Evolutionary conservation across 2,888 invertebrate genomes (phyloP).

Genomic region (Eristalinus sepulchralis): DNA sequence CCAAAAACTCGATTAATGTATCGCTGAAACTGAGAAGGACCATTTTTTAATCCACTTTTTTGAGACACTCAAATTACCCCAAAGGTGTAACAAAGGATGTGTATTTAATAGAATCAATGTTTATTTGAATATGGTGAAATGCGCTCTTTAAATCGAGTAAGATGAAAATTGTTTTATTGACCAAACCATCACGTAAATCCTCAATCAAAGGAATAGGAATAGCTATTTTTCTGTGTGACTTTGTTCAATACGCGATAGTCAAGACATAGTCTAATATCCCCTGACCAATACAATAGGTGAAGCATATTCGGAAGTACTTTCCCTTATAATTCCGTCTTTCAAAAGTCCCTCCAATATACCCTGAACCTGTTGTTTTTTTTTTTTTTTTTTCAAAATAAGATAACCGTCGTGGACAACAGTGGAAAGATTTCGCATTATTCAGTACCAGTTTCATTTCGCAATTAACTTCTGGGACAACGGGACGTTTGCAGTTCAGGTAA

Average conservation of each 20-base stretch:
- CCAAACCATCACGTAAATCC: constrained; percentile 41
- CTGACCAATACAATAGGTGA: constrained; percentile 46
- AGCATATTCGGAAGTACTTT: constrained; percentile 47
- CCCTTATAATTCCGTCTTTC: constrained; percentile 24
- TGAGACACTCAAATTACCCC: not conserved
- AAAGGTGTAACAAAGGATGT: not conserved
- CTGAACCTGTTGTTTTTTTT: constrained; percentile 5
- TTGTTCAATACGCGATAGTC: not conserved
- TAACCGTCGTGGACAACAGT: constrained; percentile 3
- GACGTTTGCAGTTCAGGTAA: constrained; percentile 46
- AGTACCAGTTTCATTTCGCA: constrained; percentile 51
- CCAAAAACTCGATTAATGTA: not conserved
- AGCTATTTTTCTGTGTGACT: constrained; percentile 43
- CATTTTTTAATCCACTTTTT: not conserved
- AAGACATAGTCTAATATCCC: constrained; percentile 34
- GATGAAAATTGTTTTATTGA: constrained; percentile 33
- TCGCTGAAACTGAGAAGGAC: not conserved
- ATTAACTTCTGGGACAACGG: constrained; percentile 36
- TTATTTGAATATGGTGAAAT: not conserved
- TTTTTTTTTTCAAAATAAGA: constrained; percentile 12
- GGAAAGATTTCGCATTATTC: too few relatives aligned
- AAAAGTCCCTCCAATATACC: not conserved
- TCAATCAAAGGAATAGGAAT: constrained; percentile 49
- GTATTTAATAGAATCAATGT: constrained; percentile 23
- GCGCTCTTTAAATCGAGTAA: constrained; percentile 1